Percentiles rank a stretch among this genome's conserved stretches.
These are phyloP conservation scores for Nilaparvata lugens DNA, from an alignment of 1,140 invertebrate genomes.

Conservation along the genomic window DNA sequence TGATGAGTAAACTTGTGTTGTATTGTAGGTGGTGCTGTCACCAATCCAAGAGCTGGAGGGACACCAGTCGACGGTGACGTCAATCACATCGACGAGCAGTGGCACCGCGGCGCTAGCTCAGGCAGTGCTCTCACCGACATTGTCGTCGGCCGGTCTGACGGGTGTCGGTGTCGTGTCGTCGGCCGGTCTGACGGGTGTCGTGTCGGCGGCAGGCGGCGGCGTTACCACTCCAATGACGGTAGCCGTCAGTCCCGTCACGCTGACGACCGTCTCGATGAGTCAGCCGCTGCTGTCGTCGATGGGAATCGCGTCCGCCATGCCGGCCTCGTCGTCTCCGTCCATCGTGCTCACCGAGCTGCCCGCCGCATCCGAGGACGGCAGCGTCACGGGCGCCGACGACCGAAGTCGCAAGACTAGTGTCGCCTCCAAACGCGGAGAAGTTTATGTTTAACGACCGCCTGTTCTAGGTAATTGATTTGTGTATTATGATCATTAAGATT, in stretches of 20 bases:
- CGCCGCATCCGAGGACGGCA: constrained; percentile 27
- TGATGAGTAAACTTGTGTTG: not conserved
- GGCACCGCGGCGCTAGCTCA: constrained; percentile 48
- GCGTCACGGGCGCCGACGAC: constrained; percentile 35
- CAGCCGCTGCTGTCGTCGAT: constrained; percentile 36
- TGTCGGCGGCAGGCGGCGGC: constrained; percentile 31
- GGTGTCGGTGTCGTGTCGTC: constrained; percentile 38
- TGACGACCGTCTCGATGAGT: constrained; percentile 36
- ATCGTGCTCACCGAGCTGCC: constrained; percentile 26
- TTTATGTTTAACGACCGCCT: constrained; percentile 35
- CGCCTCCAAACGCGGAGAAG: constrained; percentile 40
- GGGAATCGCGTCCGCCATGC: constrained; percentile 33
- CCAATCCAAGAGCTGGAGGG: constrained; percentile 68
- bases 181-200: constrained; percentile 36
- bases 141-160: constrained; percentile 44
- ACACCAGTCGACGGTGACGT: constrained; percentile 40
- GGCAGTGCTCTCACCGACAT: constrained; percentile 51
- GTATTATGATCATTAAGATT: no score
- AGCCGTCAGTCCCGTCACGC: constrained; percentile 34
- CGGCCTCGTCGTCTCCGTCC: constrained; percentile 24
- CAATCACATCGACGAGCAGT: constrained; percentile 33
- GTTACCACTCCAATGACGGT: constrained; percentile 38
- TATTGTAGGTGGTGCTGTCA: constrained; percentile 57
- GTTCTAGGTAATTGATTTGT: no score
- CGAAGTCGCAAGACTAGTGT: constrained; percentile 36